Percentiles rank a stretch among this genome's conserved stretches.
Conservation (phyloP, 2,797 vertebrate species). For the Pangasius djambal region DNA sequence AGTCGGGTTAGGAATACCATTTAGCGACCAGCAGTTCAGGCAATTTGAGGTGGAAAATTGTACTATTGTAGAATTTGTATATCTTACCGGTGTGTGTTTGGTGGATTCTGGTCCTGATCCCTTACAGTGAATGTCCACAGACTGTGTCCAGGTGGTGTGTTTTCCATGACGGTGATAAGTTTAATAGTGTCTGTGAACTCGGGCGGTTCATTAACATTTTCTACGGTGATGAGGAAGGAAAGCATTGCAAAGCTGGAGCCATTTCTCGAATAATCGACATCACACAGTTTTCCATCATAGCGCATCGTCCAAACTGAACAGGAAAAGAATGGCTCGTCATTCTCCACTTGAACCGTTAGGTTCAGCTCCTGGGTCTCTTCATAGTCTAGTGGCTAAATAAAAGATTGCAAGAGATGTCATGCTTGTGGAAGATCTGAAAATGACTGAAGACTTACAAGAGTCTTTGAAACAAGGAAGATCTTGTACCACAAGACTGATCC, state of each 20-base stretch:
- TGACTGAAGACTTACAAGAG: neutral
- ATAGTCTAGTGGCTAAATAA: conserved; percentile 35
- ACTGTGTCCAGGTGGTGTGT: conserved; percentile 36
- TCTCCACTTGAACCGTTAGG: conserved; percentile 30
- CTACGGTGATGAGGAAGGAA: conserved; percentile 32
- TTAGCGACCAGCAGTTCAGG: neutral
- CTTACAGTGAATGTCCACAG: conserved; percentile 50
- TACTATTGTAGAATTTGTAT: neutral
- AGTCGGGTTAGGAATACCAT: too few species aligned
- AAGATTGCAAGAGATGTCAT: neutral
- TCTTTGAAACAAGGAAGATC: neutral
- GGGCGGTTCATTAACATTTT: conserved; percentile 50
- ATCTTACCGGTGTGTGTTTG: neutral
- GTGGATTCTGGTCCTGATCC: conserved; percentile 47
- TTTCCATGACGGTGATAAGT: conserved; percentile 49
- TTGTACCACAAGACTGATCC: neutral
- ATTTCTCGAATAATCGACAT: conserved; percentile 28
- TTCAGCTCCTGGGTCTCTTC: neutral
- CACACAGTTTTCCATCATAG: conserved; percentile 36
- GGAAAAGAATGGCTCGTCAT: conserved; percentile 47
- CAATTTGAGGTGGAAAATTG: neutral
- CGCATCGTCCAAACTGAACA: conserved; percentile 23
- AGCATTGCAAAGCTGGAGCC: neutral
- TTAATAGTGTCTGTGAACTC: conserved; percentile 31
- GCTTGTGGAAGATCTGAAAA: neutral